A percentile compares a stretch with the other conserved stretches of the same genome.
Conservation (phyloP, 2,797 vertebrate genomes). For the Falco concolor region DNA sequence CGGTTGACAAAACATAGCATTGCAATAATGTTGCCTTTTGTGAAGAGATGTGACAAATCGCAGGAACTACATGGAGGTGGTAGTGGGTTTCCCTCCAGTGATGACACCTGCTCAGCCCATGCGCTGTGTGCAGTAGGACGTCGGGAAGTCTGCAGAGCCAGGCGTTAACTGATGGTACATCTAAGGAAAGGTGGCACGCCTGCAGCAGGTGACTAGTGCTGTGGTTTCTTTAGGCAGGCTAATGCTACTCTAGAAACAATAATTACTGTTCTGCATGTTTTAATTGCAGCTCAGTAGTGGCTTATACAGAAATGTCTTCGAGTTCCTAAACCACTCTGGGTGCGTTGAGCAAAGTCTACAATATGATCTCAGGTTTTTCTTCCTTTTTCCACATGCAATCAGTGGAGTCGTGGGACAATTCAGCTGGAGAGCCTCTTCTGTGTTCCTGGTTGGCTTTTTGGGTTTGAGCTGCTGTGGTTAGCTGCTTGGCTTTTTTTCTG, state of each 20-base stretch:
- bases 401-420: background rate
- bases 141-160: background rate
- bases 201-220: background rate
- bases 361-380: fast-evolving
- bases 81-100: background rate
- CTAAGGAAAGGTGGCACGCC: background rate
- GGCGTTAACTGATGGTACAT: fast-evolving
- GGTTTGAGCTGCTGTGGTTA: background rate
- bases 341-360: background rate
- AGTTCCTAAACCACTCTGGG: background rate
- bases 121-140: fast-evolving
- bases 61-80: fast-evolving
- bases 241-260: background rate
- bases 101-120: background rate
- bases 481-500: background rate
- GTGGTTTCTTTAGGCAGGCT: background rate
- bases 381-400: background rate
- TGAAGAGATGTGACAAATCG: background rate
- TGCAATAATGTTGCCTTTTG: background rate
- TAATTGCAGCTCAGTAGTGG: background rate
- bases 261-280: background rate
- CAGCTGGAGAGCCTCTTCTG: background rate
- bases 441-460: background rate
- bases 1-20: background rate
- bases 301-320: background rate